Conservation (phyloP, 2,113 vertebrate genomes). For the Verasper variegatus region DNA sequence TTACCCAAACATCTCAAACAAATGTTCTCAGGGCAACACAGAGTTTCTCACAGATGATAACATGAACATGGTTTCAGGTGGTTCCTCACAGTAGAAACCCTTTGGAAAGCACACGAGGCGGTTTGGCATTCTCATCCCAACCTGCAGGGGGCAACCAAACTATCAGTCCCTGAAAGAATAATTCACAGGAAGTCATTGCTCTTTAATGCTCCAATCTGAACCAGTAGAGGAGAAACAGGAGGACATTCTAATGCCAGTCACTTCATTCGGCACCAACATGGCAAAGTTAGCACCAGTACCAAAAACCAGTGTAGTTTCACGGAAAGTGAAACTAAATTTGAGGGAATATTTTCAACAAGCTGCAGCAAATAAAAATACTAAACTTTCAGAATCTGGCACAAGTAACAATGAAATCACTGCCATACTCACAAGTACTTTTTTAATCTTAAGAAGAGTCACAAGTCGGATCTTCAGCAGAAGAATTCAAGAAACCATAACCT, state of each 20-base stretch:
- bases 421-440: conserved; percentile 17
- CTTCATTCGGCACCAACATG: conserved; percentile 46
- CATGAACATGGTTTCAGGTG: too few relatives aligned
- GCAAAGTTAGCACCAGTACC: conserved; percentile 55
- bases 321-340: conserved; percentile 2
- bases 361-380: conserved; percentile 4
- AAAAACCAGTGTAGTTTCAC: conserved; percentile 18
- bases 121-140: conserved; percentile 33
- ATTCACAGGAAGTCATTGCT: conserved; percentile 14
- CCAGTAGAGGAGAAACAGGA: background rate
- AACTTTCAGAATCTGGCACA: background rate
- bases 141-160: conserved; percentile 45
- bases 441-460: background rate
- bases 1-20: too few relatives aligned
- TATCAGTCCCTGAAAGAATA: background rate
- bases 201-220: conserved; percentile 21
- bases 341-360: conserved; percentile 7
- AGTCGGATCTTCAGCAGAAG: conserved; percentile 5
- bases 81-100: conserved; percentile 34
- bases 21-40: too few relatives aligned
- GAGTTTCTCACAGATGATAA: too few relatives aligned
- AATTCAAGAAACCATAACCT: background rate
- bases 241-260: background rate
- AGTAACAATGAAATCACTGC: background rate
- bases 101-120: conserved; percentile 40